Conservation (phyloP, 2,113 vertebrate species). For the Eira barbara region DNA sequence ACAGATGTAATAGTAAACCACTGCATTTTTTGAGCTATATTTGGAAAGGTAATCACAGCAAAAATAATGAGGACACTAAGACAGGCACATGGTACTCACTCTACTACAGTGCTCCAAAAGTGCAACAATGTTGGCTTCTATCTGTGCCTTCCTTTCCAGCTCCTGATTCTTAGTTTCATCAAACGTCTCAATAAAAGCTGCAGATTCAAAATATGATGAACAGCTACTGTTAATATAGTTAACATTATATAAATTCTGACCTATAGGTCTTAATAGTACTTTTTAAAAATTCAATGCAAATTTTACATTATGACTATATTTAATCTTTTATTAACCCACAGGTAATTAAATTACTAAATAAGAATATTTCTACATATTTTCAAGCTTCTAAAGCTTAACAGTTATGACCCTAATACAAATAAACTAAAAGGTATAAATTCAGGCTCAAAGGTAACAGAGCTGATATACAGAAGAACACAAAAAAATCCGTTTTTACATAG, state of each 20-base stretch:
- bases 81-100: constrained; percentile 77
- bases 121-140: constrained; percentile 88
- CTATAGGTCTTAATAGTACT: not conserved
- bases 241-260: not conserved
- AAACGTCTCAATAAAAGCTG: constrained; percentile 91
- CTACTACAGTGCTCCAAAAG: constrained; percentile 93
- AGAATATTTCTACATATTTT: constrained; percentile 15
- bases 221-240: not conserved
- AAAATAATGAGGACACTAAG: not conserved
- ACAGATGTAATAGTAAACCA: not conserved
- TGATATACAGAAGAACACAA: not conserved
- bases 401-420: not conserved
- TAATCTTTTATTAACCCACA: constrained; percentile 16
- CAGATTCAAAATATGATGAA: constrained; percentile 49
- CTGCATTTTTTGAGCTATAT: not conserved
- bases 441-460: not conserved
- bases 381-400: constrained; percentile 8
- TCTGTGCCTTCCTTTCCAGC: constrained; percentile 83
- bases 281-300: constrained; percentile 46
- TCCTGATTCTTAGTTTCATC: constrained; percentile 87
- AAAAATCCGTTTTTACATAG: not conserved
- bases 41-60: not conserved
- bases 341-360: constrained; percentile 2
- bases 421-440: not conserved
- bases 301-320: constrained; percentile 5